phyloP scores from a whole-genome alignment of 2,797 vertebrate genomes.

The Enoplosus armatus region DNA sequence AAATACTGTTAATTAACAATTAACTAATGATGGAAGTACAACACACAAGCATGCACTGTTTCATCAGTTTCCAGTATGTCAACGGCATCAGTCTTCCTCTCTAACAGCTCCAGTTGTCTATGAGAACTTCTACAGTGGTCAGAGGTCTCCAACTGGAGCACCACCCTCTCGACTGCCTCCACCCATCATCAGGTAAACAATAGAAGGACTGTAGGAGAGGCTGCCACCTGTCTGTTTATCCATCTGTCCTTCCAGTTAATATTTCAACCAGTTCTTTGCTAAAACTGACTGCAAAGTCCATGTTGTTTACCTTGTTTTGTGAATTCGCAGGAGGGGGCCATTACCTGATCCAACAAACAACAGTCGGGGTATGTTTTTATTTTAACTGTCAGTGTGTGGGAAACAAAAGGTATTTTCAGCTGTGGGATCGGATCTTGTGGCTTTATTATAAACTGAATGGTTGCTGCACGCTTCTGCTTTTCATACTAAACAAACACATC shows the following conservation, averaged over 20 bases:
- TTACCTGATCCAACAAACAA: conserved; percentile 82
- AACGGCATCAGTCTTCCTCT: neutral
- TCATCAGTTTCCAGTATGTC: neutral
- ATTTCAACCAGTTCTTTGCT: neutral
- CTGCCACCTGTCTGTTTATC: neutral
- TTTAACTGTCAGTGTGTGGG: too few relatives aligned
- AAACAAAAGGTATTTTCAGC: neutral
- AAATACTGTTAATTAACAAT: neutral
- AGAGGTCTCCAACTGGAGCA: conserved; percentile 73
- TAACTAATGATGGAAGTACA: neutral
- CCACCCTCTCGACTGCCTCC: conserved; percentile 52
- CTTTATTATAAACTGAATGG: neutral
- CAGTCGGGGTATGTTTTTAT: conserved; percentile 76
- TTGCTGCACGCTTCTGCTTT: neutral
- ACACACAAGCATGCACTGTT: neutral
- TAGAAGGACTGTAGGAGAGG: neutral
- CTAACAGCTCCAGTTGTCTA: conserved; percentile 88
- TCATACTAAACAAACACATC: neutral
- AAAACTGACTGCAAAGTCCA: neutral
- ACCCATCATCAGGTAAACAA: conserved; percentile 70
- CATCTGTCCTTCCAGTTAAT: neutral
- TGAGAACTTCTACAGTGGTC: conserved; percentile 93
- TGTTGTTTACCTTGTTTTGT: conserved; percentile 40
- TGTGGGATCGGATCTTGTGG: neutral
- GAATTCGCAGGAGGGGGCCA: conserved; percentile 85